These are phyloP conservation scores for Mesorhabditis sp. DNA, from an alignment of 2,888 invertebrate species.

Conservation along the genomic window DNA sequence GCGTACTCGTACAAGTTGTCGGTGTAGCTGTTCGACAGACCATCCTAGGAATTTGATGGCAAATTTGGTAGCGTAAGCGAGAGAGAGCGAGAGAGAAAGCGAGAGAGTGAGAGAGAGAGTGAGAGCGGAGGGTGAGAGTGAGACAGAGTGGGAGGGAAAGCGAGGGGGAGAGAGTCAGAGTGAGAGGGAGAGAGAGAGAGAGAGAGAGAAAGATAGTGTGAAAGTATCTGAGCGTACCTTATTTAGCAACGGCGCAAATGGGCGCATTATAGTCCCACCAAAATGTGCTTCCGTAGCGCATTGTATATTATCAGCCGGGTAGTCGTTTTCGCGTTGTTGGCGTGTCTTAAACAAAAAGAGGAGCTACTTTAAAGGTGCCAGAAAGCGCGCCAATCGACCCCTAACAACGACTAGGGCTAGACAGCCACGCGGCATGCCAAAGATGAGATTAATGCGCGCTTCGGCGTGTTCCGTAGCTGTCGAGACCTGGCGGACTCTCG, in stretches of 20 bases:
- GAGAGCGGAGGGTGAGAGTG: too few species aligned
- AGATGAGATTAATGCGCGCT: too few species aligned
- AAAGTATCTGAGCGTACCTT: neutral
- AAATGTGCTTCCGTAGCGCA: neutral
- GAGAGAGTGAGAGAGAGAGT: too few species aligned
- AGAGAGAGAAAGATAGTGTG: too few species aligned
- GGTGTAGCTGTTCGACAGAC: slow-evolving; percentile 46
- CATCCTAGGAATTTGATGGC: slow-evolving; percentile 22
- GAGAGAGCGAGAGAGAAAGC: too few species aligned
- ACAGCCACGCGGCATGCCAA: too few species aligned
- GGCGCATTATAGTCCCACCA: neutral
- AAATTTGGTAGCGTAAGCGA: too few species aligned
- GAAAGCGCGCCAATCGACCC: slow-evolving; percentile 4
- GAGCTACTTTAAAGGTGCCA: neutral
- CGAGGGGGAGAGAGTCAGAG: too few species aligned
- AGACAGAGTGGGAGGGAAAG: too few species aligned
- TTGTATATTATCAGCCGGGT: neutral
- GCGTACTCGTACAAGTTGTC: slow-evolving; percentile 50
- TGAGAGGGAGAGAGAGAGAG: too few species aligned
- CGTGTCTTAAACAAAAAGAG: neutral
- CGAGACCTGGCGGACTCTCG: too few species aligned
- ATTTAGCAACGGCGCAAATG: neutral
- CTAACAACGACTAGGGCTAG: neutral
- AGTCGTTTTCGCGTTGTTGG: neutral
- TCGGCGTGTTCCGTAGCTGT: too few species aligned